Base-by-base conservation (phyloP, 2,797 vertebrate genomes). In the Diceros bicornis region DNA sequence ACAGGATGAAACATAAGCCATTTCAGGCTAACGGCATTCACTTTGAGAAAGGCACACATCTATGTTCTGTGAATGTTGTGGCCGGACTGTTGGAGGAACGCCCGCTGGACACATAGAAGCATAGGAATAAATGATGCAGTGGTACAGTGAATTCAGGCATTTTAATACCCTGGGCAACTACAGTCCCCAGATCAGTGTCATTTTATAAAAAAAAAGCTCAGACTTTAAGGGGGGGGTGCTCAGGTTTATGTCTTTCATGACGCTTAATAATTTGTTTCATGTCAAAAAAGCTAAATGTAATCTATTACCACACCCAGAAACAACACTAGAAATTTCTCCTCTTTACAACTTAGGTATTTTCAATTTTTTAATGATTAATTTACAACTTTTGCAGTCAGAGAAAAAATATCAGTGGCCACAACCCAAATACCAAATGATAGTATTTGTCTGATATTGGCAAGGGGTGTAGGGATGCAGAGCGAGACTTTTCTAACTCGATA, bases 11-110 rank as follows among this genome's bases (percentile, higher is more conserved):
- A 81, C n/a, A 37, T 59, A 92, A 94, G 21, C n/a, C 37, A 79
- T 79, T 75, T 81, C 69, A 90, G n/a, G 7, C 16, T 85, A 64
- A 81, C 55, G 61, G 57, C 55, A 29, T 91, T 96, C 59, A 18
- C 37, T 85, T 34, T 50, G 77, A 96, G 66, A 81, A 87, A 94
- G 62, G 32, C n/a, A 75, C 32, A 74, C 7, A 18, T 96, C 89
- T 91, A 41, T 83, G 47, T 41, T 92, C 59, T 55, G 13, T 66
- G 74, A 25, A 11, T 21, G 37, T 59, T 91, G 17, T 69, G 17
- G 25, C 59, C 59, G 52, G 55, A 64, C 37, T 64, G 21, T 52
- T 77, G 41, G 72, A 78, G 52, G 52, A 68, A 78, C 41, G n/a
- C 27, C 44, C 62, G 25, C 34, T 20, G 47, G 75, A 90, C 6